phyloP scores from a whole-genome alignment of 2,888 invertebrate species.

The Lissocephala sabroskyi region DNA sequence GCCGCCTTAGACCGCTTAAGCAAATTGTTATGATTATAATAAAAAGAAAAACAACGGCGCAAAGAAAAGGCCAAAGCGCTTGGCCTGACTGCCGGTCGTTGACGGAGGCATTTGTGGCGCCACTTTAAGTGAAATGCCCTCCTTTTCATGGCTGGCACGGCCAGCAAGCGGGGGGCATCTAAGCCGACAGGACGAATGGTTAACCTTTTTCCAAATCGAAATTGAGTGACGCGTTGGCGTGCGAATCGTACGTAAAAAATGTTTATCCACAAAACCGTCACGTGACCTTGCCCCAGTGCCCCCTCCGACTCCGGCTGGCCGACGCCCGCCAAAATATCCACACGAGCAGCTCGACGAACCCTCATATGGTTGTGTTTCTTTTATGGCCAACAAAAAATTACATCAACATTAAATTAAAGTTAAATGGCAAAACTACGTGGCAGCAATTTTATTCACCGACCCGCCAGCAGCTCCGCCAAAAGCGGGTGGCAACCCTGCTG shows the following conservation, averaged over 20 bases:
- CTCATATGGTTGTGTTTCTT: constrained; percentile 30
- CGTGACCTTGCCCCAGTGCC: constrained; percentile 49
- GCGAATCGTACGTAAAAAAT: not conserved
- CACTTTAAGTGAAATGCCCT: no score
- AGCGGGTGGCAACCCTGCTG: not conserved
- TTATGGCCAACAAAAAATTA: constrained; percentile 54
- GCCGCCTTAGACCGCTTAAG: constrained; percentile 56
- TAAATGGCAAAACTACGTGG: constrained; percentile 66
- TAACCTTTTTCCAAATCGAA: no score
- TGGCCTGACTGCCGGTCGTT: no score
- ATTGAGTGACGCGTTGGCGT: constrained; percentile 28
- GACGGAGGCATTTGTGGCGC: no score
- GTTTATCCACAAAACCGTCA: constrained; percentile 24
- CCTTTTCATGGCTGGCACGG: no score
- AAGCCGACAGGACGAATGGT: no score
- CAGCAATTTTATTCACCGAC: constrained; percentile 46
- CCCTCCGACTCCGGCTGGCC: constrained; percentile 10
- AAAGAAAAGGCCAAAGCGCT: no score
- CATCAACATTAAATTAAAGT: constrained; percentile 65
- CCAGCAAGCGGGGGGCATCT: no score
- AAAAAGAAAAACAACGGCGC: no score
- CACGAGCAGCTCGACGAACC: constrained; percentile 3
- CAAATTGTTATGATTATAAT: constrained; percentile 62
- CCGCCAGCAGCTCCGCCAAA: not conserved
- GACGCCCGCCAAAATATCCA: constrained; percentile 15